These are phyloP conservation scores for Micrasema longulum DNA, from an alignment of 1,140 invertebrate genomes.

Conservation along the genomic window DNA sequence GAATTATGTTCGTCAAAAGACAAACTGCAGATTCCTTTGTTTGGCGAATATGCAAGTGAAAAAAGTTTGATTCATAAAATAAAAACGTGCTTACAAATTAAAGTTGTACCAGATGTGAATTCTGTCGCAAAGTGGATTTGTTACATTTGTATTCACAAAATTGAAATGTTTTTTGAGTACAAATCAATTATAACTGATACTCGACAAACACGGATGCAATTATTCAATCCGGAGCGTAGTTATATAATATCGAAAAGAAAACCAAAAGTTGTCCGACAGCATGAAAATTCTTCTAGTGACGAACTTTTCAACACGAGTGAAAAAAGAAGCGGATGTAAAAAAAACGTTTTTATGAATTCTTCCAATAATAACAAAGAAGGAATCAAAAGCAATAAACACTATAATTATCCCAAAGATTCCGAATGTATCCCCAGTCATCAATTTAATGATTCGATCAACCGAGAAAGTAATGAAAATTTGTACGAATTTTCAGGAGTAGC, in stretches of 20 bases:
- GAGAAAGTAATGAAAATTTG: constrained; percentile 9
- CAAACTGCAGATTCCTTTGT: constrained; percentile 37
- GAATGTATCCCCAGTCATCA: constrained; percentile 19
- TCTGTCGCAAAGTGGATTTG: constrained; percentile 37
- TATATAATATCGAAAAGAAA: constrained; percentile 4
- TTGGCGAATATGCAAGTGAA: constrained; percentile 37
- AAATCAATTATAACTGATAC: constrained; percentile 24
- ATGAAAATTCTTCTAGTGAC: background rate
- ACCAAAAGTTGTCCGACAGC: background rate
- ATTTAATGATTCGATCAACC: constrained; percentile 29
- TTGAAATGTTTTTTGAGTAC: constrained; percentile 48
- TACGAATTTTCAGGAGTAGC: background rate
- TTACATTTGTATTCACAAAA: constrained; percentile 42
- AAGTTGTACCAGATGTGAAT: background rate
- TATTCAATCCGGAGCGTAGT: background rate
- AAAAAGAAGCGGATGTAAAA: background rate
- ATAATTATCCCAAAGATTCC: constrained; percentile 13
- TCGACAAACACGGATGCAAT: background rate
- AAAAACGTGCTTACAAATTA: constrained; percentile 40
- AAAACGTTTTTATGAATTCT: no score
- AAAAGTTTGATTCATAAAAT: constrained; percentile 45
- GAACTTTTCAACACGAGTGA: constrained; percentile 11
- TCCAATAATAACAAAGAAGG: no score
- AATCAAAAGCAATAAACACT: no score
- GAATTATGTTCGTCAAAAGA: constrained; percentile 46